Conservation (phyloP, 2,888 invertebrate genomes). For the Oegoconia quadripuncta region DNA sequence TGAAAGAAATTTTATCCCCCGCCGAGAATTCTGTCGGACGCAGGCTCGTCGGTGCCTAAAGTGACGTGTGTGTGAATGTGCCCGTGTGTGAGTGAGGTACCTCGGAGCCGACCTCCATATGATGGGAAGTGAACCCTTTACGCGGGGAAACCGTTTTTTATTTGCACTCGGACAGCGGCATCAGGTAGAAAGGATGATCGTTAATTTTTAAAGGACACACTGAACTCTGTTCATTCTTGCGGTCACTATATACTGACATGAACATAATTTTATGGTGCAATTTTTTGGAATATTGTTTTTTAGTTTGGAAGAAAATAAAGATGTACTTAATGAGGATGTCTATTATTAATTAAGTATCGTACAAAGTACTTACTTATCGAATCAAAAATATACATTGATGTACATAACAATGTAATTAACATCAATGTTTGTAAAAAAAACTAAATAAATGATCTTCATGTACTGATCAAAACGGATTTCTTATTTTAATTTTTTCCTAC, state of each 20-base stretch:
- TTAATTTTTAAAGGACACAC: constrained; percentile 76
- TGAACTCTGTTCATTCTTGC: constrained; percentile 55
- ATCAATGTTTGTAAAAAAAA: too few relatives aligned
- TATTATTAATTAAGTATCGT: too few relatives aligned
- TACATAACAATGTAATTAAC: too few relatives aligned
- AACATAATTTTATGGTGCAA: constrained; percentile 16
- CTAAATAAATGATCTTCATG: too few relatives aligned
- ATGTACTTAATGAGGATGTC: too few relatives aligned
- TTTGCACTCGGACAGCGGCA: constrained; percentile 78
- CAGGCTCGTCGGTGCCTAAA: constrained; percentile 53
- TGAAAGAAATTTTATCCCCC: constrained; percentile 69
- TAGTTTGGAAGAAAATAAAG: too few relatives aligned
- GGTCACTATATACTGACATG: constrained; percentile 34
- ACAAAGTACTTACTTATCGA: too few relatives aligned
- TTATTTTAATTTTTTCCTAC: too few relatives aligned
- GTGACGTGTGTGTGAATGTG: constrained; percentile 22
- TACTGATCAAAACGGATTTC: too few relatives aligned
- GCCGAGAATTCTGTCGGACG: constrained; percentile 69
- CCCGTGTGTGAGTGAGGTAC: constrained; percentile 31
- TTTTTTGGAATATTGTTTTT: constrained; percentile 17
- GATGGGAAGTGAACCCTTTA: constrained; percentile 81
- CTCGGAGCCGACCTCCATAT: constrained; percentile 47
- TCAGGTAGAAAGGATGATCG: constrained; percentile 79
- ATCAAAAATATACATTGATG: too few relatives aligned
- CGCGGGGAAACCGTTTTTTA: constrained; percentile 77